Evolutionary conservation across 35 echinoderm and acorn worm species (phyloP), one percentile per base, ranked within the genome.

Genomic region (Stichopus chloronotus): DNA sequence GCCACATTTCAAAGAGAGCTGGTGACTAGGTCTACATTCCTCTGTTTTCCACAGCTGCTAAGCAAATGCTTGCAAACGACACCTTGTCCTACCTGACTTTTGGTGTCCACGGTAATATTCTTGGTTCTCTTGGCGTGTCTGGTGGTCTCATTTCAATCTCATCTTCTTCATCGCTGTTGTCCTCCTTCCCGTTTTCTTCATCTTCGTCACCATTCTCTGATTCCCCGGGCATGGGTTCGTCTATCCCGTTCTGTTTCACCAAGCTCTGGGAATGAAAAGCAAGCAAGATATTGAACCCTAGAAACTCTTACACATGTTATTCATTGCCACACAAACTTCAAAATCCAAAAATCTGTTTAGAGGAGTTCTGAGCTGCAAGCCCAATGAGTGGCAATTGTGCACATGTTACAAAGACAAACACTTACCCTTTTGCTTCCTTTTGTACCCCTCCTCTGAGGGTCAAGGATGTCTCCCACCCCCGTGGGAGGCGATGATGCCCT

Each of bases 211-310:
- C 83, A 82, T 90, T 81, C 10, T 94, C 88, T 58, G 94, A 86
- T 92, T 98, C 96, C 52, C 95, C 95, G 13, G 95, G 95, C 93
- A 96, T 96, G 1, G 97, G 95, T 57, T 98, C 97, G 93, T 99
- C 97, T 53, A 99, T 95, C 12, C 97, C 97, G 72, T 96, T 95
- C 95, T 99, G 97, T 88, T 99, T 99, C 52, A 99, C 97, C 55
- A 99, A 88, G 55, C 94, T 92, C 97, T 99, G 61, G 19, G 24
- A 91, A 43, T 43, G 30, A 43, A 43, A 43, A 43, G 30, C 30
- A 43, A 43, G n/a, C n/a, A 4, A 25, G 60, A 8, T 52, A 24
- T 74, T 7, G 53, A 30, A 25, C 21, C 14, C 6, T 16, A 55
- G 23, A 58, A 20, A 88, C 55, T 88, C 25, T 5, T 61, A 1